These are phyloP conservation scores for Luidia sarsii DNA, from an alignment of 53 echinoderm and acorn worm genomes.

Conservation along the genomic window DNA sequence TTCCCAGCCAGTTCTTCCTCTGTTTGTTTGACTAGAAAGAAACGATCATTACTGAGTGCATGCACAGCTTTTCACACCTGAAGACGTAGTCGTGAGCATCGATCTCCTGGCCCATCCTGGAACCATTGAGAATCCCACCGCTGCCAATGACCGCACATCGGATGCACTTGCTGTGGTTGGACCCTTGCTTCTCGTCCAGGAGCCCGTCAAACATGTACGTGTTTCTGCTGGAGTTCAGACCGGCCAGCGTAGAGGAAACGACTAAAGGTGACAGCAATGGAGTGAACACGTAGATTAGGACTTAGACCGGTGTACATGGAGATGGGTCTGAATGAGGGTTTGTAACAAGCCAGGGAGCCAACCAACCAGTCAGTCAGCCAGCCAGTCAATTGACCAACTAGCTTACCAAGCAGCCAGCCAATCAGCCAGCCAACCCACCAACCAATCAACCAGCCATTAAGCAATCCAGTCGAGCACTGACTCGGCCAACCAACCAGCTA, in stretches of 20 bases:
- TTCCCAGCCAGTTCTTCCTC: too few species aligned
- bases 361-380: too few species aligned
- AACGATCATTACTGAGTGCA: too few species aligned
- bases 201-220: constrained; percentile 89
- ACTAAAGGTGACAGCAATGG: constrained; percentile 23
- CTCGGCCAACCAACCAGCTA: too few species aligned
- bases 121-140: constrained; percentile 90
- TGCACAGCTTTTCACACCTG: too few species aligned
- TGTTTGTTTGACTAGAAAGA: too few species aligned
- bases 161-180: constrained; percentile 55
- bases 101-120: constrained; percentile 81
- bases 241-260: constrained; percentile 38
- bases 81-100: constrained; percentile 95
- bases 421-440: neutral
- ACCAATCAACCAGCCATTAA: neutral
- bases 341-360: neutral
- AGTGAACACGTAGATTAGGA: too few species aligned
- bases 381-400: too few species aligned
- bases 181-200: constrained; percentile 15
- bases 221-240: constrained; percentile 56
- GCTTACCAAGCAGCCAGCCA: too few species aligned
- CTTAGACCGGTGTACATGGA: neutral
- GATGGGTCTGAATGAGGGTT: neutral
- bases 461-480: neutral
- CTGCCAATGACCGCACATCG: constrained; percentile 90